phyloP scores from a whole-genome alignment of 2,888 invertebrate species.

The Chrysotoxum bicinctum region DNA sequence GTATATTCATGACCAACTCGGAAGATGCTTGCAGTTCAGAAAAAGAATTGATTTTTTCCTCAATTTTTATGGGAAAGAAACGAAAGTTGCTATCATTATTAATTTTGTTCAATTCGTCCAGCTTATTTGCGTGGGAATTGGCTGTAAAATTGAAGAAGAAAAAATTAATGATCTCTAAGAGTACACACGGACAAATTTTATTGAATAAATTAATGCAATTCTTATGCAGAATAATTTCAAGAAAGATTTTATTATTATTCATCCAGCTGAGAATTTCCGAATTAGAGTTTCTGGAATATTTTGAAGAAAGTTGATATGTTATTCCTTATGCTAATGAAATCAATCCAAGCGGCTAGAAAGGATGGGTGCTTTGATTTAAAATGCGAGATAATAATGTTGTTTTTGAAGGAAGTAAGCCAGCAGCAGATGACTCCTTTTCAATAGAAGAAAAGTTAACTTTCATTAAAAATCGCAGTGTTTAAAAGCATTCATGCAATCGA shows the following conservation, averaged over 20 bases:
- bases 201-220: background rate
- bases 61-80: background rate
- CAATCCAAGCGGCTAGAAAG: background rate
- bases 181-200: background rate
- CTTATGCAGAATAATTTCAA: background rate
- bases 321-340: background rate
- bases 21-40: background rate
- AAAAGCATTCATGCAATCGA: too few species aligned
- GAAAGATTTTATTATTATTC: background rate
- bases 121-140: constrained; percentile 36
- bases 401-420: background rate
- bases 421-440: too few species aligned
- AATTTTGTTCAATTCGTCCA: constrained; percentile 22
- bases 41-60: background rate
- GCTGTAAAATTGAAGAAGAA: background rate
- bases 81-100: background rate
- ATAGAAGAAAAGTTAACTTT: too few species aligned
- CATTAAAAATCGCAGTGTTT: too few species aligned
- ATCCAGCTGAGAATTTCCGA: too few species aligned
- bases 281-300: background rate
- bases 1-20: background rate
- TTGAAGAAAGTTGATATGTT: background rate
- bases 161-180: background rate
- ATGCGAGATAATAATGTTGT: background rate
- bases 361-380: background rate